phyloP scores from a whole-genome alignment of 2,888 invertebrate species.

The Tipula unca region DNA sequence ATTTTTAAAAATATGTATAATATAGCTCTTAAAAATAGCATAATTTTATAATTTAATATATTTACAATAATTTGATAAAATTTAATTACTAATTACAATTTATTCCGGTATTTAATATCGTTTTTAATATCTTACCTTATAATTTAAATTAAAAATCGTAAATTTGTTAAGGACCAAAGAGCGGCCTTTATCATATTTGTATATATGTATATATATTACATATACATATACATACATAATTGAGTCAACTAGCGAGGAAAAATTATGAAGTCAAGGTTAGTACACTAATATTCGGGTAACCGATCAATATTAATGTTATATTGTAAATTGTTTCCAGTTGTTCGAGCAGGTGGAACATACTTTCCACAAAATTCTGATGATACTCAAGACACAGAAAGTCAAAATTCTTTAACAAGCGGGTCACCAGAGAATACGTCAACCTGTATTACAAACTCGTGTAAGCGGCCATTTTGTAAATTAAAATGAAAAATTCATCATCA shows the following conservation, averaged over 20 bases:
- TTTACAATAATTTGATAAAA: too few relatives aligned
- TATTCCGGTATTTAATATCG: too few relatives aligned
- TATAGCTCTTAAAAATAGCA: too few relatives aligned
- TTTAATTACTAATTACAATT: too few relatives aligned
- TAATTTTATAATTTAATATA: too few relatives aligned
- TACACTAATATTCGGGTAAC: neutral
- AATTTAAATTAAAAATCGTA: too few relatives aligned
- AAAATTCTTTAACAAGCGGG: conserved; percentile 19
- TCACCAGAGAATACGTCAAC: neutral
- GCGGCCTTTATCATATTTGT: too few relatives aligned
- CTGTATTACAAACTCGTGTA: conserved; percentile 42
- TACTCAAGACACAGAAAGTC: neutral
- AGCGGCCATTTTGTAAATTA: conserved; percentile 70
- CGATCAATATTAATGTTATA: conserved; percentile 44
- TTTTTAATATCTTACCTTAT: too few relatives aligned
- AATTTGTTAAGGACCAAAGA: too few relatives aligned
- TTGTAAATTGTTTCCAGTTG: conserved; percentile 42
- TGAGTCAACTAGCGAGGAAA: neutral
- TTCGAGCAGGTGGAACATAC: conserved; percentile 39
- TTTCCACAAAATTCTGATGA: conserved; percentile 36
- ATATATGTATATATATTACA: too few relatives aligned
- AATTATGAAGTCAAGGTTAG: neutral
- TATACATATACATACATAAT: neutral
- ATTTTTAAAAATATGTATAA: too few relatives aligned
- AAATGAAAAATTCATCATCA: conserved; percentile 71